Evolutionary conservation across 2,888 invertebrate species (phyloP).

Genomic region (Drosophila picticornis): DNA sequence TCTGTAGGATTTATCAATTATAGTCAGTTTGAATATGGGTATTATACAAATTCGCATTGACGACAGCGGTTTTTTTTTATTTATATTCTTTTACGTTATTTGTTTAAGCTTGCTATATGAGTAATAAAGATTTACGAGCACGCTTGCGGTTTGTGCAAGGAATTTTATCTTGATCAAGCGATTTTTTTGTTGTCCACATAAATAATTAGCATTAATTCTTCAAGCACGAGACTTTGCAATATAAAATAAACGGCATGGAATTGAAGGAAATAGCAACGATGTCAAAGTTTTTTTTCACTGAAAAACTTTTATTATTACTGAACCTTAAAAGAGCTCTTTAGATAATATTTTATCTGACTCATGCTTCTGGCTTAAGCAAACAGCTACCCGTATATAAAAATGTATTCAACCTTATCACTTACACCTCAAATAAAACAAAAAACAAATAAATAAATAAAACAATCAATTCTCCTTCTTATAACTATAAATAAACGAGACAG

Average conservation of each 20-base stretch:
- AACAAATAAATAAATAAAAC: slow-evolving; percentile 13
- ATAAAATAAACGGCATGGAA: neutral
- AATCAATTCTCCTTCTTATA: slow-evolving; percentile 23
- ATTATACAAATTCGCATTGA: slow-evolving; percentile 33
- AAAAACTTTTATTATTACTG: neutral
- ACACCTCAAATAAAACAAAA: slow-evolving; percentile 5
- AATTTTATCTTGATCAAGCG: slow-evolving; percentile 15
- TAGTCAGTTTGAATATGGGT: slow-evolving; percentile 41
- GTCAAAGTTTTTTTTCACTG: slow-evolving; percentile 5
- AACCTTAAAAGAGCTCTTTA: neutral
- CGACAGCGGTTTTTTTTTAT: slow-evolving; percentile 27
- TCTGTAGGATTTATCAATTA: slow-evolving; percentile 55
- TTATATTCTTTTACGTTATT: slow-evolving; percentile 27
- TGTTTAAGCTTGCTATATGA: slow-evolving; percentile 52
- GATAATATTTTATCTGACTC: slow-evolving; percentile 25
- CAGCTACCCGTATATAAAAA: neutral
- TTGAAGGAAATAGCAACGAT: neutral
- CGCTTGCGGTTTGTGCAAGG: slow-evolving; percentile 33
- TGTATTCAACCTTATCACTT: slow-evolving; percentile 27
- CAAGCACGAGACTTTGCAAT: slow-evolving; percentile 25
- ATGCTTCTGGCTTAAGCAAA: slow-evolving; percentile 1
- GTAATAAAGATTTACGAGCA: slow-evolving; percentile 56
- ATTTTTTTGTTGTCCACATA: slow-evolving; percentile 12
- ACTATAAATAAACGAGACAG: slow-evolving; percentile 23
- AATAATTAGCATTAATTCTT: slow-evolving; percentile 34